Percentiles rank a stretch among this genome's conserved stretches.
phyloP scores from a whole-genome alignment of 2,113 vertebrate species.

The Petroica traversi region DNA sequence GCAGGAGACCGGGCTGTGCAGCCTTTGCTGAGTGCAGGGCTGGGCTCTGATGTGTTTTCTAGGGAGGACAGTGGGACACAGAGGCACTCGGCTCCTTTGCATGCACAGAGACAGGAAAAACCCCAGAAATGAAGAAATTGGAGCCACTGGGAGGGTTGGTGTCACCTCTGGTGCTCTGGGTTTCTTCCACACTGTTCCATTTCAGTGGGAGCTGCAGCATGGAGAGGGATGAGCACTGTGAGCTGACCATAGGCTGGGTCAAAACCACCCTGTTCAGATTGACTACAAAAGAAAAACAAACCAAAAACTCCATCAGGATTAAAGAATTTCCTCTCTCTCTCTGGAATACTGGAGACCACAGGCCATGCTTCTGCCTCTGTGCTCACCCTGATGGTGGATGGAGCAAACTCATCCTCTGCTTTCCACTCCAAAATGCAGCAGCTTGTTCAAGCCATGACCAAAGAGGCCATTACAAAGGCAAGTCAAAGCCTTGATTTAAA shows the following conservation, averaged over 20 bases:
- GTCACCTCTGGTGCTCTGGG: background rate
- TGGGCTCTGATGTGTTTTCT: background rate
- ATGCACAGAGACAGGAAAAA: background rate
- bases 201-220: background rate
- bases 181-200: background rate
- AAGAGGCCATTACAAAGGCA: background rate
- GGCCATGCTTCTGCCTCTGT: background rate
- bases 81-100: fast-evolving
- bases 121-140: background rate
- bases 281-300: background rate
- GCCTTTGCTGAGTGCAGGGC: background rate
- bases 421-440: background rate
- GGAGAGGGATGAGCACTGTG: background rate
- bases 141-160: background rate
- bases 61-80: background rate
- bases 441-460: background rate
- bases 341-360: background rate
- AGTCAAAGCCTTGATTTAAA: conserved; percentile 32
- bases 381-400: fast-evolving
- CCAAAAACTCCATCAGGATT: background rate
- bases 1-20: background rate
- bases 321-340: background rate
- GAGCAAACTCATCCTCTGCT: background rate
- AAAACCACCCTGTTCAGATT: background rate
- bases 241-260: fast-evolving